A percentile compares a stretch with the other conserved stretches of the same genome.
These are phyloP conservation scores for Trachops cirrhosus DNA, from an alignment of 2,797 vertebrate species.

Conservation along the genomic window DNA sequence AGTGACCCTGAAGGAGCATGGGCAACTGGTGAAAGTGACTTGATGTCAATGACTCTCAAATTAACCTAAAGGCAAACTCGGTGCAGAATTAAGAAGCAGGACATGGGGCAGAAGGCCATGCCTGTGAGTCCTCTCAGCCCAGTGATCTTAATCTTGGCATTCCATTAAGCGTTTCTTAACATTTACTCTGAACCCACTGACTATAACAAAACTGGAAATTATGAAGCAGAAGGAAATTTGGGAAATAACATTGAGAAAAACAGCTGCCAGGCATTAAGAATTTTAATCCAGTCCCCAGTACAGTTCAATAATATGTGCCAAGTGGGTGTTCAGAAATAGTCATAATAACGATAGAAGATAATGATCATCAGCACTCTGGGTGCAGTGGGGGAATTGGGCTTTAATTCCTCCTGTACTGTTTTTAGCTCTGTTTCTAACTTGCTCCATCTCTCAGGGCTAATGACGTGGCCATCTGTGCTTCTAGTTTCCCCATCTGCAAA, in stretches of 20 bases:
- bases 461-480: conserved; percentile 48
- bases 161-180: background rate
- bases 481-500: conserved; percentile 45
- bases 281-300: conserved; percentile 55
- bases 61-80: background rate
- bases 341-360: conserved; percentile 24
- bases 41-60: background rate
- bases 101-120: background rate
- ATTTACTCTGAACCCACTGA: background rate
- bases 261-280: conserved; percentile 54
- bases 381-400: background rate
- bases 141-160: background rate
- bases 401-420: conserved; percentile 22
- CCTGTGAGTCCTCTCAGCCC: background rate
- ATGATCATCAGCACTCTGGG: background rate
- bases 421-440: conserved; percentile 55
- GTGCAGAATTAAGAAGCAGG: background rate
- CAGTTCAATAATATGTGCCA: conserved; percentile 57
- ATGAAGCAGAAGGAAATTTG: conserved; percentile 9
- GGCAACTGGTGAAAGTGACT: background rate
- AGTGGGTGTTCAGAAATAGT: conserved; percentile 57
- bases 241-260: conserved; percentile 26
- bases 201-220: background rate
- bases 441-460: conserved; percentile 33
- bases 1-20: background rate